phyloP scores from a whole-genome alignment of 2,888 invertebrate species.

The Calliopum simillimum region DNA sequence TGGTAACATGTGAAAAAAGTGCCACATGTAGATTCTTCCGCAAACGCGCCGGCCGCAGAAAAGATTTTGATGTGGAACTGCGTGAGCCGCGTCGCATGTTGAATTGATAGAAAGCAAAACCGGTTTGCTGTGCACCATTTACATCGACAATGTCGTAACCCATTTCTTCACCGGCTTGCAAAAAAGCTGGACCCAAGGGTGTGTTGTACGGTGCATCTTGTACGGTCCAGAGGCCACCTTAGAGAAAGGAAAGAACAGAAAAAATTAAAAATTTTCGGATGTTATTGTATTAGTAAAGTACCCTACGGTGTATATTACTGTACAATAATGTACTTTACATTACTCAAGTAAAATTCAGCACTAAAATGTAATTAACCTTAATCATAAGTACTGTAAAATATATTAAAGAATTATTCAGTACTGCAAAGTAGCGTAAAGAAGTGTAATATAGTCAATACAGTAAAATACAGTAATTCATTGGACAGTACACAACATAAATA shows the following conservation, averaged over 20 bases:
- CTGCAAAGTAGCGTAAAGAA: too few relatives aligned
- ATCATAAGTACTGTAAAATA: too few relatives aligned
- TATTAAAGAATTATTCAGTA: too few relatives aligned
- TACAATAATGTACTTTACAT: conserved; percentile 5
- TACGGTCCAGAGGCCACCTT: conserved; percentile 67
- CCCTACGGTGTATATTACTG: conserved; percentile 3
- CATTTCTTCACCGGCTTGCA: conserved; percentile 93
- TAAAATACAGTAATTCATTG: too few relatives aligned
- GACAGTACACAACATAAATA: too few relatives aligned
- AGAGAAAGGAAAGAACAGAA: neutral
- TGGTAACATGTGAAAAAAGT: conserved; percentile 83
- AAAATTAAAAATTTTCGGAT: neutral
- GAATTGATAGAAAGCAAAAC: conserved; percentile 87
- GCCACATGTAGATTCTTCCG: conserved; percentile 86
- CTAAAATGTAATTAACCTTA: too few relatives aligned
- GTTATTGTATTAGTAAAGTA: too few relatives aligned
- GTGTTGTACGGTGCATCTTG: conserved; percentile 70
- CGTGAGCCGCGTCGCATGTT: conserved; percentile 88
- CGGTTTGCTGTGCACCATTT: conserved; percentile 88
- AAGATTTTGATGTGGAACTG: conserved; percentile 88
- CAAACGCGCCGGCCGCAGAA: conserved; percentile 81
- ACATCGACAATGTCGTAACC: conserved; percentile 88
- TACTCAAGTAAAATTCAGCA: too few relatives aligned
- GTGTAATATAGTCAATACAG: too few relatives aligned
- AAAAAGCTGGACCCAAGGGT: conserved; percentile 84